Conservation (phyloP, 2,888 invertebrate species). For the Sepiola atlantica region DNA sequence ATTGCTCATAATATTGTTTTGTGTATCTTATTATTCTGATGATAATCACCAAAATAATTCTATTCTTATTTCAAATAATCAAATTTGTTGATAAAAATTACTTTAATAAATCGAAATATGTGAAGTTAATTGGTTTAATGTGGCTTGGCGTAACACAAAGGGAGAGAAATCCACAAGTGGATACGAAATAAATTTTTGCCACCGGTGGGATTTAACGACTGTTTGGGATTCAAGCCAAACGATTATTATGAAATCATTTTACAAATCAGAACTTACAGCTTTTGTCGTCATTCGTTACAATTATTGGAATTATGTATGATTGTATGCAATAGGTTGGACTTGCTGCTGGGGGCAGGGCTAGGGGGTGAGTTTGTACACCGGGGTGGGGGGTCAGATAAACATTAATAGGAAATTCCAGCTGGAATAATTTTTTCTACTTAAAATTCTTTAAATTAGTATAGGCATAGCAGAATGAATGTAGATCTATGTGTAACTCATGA, state of each 20-base stretch:
- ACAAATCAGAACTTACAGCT: neutral
- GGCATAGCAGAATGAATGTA: too few relatives aligned
- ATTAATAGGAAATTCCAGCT: too few relatives aligned
- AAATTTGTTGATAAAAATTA: neutral
- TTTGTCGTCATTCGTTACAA: neutral
- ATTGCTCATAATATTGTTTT: neutral
- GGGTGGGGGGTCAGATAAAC: too few relatives aligned
- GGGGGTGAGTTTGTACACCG: too few relatives aligned
- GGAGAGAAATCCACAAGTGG: neutral
- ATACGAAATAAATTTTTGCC: neutral
- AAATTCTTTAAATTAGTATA: too few relatives aligned
- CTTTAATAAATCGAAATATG: neutral
- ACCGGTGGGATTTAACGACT: neutral
- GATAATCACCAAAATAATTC: neutral
- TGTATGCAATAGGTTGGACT: neutral
- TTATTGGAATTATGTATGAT: neutral
- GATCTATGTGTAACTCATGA: too few relatives aligned
- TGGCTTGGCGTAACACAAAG: neutral
- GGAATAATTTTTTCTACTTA: too few relatives aligned
- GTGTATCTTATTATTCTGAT: neutral
- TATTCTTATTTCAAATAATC: neutral
- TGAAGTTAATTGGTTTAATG: slow-evolving; percentile 16
- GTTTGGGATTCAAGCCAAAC: neutral
- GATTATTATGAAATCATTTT: neutral
- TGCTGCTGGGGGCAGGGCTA: too few relatives aligned